Base-by-base conservation (phyloP, 2,113 vertebrate species). In the Onychostoma macrolepis region DNA sequence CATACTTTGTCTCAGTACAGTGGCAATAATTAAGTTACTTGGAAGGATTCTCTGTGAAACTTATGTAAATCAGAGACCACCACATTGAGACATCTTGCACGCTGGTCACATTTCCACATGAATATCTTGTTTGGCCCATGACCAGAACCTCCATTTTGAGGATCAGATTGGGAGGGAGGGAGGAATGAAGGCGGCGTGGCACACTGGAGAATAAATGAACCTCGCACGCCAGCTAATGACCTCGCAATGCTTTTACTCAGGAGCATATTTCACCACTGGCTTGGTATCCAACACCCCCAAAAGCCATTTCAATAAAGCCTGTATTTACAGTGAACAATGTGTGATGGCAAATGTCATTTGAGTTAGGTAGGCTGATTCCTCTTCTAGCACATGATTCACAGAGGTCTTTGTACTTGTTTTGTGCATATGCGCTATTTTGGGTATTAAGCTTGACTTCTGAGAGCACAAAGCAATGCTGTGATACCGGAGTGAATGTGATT, bases 101-200 rank as follows among this genome's bases (percentile, higher is more conserved):
- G 72, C 67, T 7, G 50, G 80, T 80, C 85, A 86, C 83, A 84
- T 89, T 84, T 88, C 61, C 79, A 86, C 21, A 88, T 72, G 83
- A 92, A 69, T 43, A 63, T 61, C 78, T 24, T 53, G 48, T 69
- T 85, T 90, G 91, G 91, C 89, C 58, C 41, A 1, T 4, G 58
- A 88, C 91, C 91, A 90, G 80, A 87, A 83, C 45, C 89, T 90
- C 80, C 86, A 89, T 91, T 90, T 89, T 90, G 81, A 86, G 88
- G 87, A 89, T 90, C 87, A 85, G 74, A 85, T 87, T 69, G 74
- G 61, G 74, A 78, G 26, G 61, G 74, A 78, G 26, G 84, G 72
- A 74, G 78, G 65, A 33, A 80, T 45, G 58, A 84, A 53, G 10
- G 65, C 78, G 69, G 48, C 72, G 61, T 76, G 69, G 76, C 84